Evolutionary conservation across 2,888 invertebrate species (phyloP), one percentile per base, ranked within the genome.

Genomic region (Pyrgus malvae): DNA sequence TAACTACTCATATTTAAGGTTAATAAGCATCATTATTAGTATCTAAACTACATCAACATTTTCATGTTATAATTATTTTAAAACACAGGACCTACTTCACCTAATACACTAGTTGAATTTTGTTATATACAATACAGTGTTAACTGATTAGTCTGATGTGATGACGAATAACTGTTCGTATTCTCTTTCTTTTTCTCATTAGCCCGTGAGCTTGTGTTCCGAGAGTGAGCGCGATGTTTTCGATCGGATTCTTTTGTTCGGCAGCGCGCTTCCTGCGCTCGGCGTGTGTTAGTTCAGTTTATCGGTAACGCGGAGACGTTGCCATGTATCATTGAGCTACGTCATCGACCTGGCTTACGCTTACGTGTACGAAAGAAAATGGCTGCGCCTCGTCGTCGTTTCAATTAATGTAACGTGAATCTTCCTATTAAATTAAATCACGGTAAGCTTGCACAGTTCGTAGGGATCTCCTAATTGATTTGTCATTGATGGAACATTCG

Each of bases 171-270:
- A 16, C 17, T 17, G 16, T 9, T 35, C 4, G 6, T 40, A 7
- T 40, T 3, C 8, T 11, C 2, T 37, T 40, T 40, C 23, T 3
- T 40, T n/a, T 11, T 40, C 40, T 40, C 7, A 27, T 27, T 27
- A 27, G 45, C 45, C n/a, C 21, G 19, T 31, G 44, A 45, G 31
- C 11, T 38, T 29, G 16, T 37, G 37, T 53, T 37, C 57, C 53
- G 55, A 59, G 58, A 59, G 51, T 44, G 55, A 45, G 49, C 46
- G 66, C 65, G 63, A 67, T 78, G 77, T 76, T 82, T 75, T 76
- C 65, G 69, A 74, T 72, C 68, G 67, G 70, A 75, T 76, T 80
- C 80, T 81, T 82, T 83, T 83, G 82, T 83, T 81, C 72, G 64
- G 60, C 58, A 61, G 41, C 31, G 61, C 69, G 68, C 63, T 68